These are phyloP conservation scores for Emydocephalus ijimae DNA, from an alignment of 2,113 vertebrate species.

Conservation along the genomic window DNA sequence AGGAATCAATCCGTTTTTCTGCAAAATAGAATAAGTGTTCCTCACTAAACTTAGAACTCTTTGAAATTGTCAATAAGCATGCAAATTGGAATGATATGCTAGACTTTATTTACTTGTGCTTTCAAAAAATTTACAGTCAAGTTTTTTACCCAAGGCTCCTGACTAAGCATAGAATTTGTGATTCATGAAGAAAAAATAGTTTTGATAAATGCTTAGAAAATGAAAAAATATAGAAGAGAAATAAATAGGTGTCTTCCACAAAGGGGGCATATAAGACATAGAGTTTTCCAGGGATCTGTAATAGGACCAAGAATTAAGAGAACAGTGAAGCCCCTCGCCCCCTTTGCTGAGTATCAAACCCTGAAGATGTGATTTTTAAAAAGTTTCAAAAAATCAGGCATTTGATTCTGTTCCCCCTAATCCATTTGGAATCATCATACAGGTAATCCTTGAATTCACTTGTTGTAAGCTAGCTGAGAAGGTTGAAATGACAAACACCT, in stretches of 20 bases:
- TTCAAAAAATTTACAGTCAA: neutral
- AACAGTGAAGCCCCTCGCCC: fast-evolving
- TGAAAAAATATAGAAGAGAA: neutral
- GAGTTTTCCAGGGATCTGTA: neutral
- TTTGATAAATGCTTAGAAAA: neutral
- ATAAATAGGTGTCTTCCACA: neutral
- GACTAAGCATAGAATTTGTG: neutral
- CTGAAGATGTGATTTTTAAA: neutral
- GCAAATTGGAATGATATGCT: neutral
- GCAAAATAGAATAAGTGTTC: neutral
- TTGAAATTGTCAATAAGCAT: neutral
- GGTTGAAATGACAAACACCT: neutral
- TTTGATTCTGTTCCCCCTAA: neutral
- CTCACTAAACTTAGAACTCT: neutral
- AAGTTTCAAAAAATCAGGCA: neutral
- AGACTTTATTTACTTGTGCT: neutral
- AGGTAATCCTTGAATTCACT: neutral
- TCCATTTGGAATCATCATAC: neutral
- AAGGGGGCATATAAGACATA: neutral
- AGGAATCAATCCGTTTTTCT: neutral
- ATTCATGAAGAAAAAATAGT: neutral
- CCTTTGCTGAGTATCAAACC: neutral
- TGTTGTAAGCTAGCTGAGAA: too few relatives aligned
- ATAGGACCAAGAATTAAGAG: neutral
- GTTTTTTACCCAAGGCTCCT: neutral